These are phyloP conservation scores for Agrypnus murinus DNA, from an alignment of 2,888 invertebrate genomes.

Conservation along the genomic window DNA sequence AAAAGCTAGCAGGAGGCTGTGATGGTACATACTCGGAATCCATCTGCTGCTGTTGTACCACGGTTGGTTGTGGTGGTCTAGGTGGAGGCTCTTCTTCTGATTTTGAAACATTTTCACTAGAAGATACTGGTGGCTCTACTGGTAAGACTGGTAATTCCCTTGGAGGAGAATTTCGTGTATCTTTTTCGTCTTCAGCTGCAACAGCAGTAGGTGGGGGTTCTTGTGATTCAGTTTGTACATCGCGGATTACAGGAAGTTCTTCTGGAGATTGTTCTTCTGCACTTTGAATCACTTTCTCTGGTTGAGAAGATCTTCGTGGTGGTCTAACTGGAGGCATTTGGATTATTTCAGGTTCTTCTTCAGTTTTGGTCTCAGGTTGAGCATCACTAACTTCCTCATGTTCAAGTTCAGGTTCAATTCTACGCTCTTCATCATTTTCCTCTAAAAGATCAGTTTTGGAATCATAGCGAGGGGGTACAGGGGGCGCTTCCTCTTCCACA, in stretches of 20 bases:
- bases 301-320: constrained; percentile 39
- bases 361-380: background rate
- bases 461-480: constrained; percentile 64
- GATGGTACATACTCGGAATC: constrained; percentile 66
- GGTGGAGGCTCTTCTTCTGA: constrained; percentile 67
- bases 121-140: constrained; percentile 33
- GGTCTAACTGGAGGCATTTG: constrained; percentile 34
- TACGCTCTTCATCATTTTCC: constrained; percentile 24
- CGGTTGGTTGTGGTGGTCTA: constrained; percentile 68
- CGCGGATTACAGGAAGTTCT: background rate
- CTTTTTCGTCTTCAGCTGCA: too few species aligned
- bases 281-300: constrained; percentile 22
- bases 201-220: too few species aligned
- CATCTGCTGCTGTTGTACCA: constrained; percentile 40
- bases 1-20: constrained; percentile 69
- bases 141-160: background rate
- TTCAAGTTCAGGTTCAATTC: constrained; percentile 23
- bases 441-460: constrained; percentile 38
- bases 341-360: constrained; percentile 4
- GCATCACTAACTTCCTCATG: background rate
- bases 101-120: constrained; percentile 42
- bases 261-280: constrained; percentile 16
- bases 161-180: background rate
- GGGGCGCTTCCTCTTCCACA: constrained; percentile 70
- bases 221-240: constrained; percentile 30